Evolutionary conservation across 2,888 invertebrate genomes (phyloP), one percentile per base, ranked within the genome.

Genomic region (Pyrochroa serraticornis): DNA sequence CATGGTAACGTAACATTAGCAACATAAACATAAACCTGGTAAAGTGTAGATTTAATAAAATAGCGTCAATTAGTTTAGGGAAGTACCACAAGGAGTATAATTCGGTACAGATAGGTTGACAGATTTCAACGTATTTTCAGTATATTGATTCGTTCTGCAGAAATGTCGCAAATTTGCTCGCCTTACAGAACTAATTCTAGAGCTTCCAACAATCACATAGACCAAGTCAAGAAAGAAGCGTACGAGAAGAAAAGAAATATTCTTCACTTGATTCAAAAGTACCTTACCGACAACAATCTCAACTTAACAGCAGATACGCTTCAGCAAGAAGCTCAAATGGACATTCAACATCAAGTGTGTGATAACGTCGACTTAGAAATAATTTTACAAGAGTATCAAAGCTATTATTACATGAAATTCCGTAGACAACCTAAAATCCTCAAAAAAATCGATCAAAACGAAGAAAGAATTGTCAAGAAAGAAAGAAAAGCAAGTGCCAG

Each of bases 331-430:
- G 91, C 93, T 0, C 86, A 85, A 37, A 80, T 95, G 7, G 82
- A 88, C 0, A 83, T 83, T 5, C 86, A 87, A 56, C 87, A 86
- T 72, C 83, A 86, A 71, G 83, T 95, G 34, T 97, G 96, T 77
- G 97, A 97, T 73, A 97, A 97, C 72, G 87, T 97, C 54, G 95
- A 95, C 76, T 80, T 97, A 73, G 91, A 92, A 63, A 90, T 91
- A 37, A 90, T 97, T 65, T 80, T 96, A 55, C 87, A 93, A 82
- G 95, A 96, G 71, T 97, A 92, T 78, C 90, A 90, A 73, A 90
- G 91, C 63, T 96, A 92, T 79, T 93, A 92, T 77, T 85, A 88
- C 70, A 82, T 92, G 38, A 88, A 92, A 71, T 96, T 93, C 81
- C 91, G 92, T 76, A 93, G 91, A 76, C 87, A 90, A 75, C 95